Evolutionary conservation across 2,797 vertebrate species (phyloP).

Genomic region (Sarcophilus harrisii): DNA sequence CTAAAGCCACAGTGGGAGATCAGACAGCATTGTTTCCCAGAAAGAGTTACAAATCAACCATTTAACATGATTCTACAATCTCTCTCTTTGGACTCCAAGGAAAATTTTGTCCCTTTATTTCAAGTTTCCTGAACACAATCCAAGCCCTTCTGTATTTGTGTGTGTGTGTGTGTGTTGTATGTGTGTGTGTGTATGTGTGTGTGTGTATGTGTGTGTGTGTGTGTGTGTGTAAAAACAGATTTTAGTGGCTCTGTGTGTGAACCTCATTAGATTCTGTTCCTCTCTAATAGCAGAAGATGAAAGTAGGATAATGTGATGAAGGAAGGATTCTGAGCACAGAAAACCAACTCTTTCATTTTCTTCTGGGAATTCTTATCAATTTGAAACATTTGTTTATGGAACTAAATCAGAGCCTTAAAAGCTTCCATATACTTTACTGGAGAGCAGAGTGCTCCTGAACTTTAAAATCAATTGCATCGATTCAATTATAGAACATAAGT

Average conservation of each 20-base stretch:
- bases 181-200: not conserved
- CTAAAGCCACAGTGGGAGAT: slow-evolving; percentile 58
- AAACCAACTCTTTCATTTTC: slow-evolving; percentile 45
- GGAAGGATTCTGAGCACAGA: slow-evolving; percentile 48
- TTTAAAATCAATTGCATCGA: slow-evolving; percentile 72
- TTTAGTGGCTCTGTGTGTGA: slow-evolving; percentile 8
- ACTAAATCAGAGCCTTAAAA: slow-evolving; percentile 66
- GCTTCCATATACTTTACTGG: slow-evolving; percentile 64
- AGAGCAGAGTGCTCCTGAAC: slow-evolving; percentile 60
- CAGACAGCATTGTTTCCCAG: slow-evolving; percentile 54
- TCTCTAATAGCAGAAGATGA: slow-evolving; percentile 34
- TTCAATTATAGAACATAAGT: slow-evolving; percentile 73
- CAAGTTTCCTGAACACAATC: not conserved
- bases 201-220: not conserved
- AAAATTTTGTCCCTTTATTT: slow-evolving; percentile 43
- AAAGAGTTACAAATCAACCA: slow-evolving; percentile 30
- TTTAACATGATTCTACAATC: not conserved
- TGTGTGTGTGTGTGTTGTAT: not conserved
- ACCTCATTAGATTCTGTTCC: slow-evolving; percentile 40
- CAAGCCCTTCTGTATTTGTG: not conserved
- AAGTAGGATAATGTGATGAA: slow-evolving; percentile 44
- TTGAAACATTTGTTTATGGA: slow-evolving; percentile 70
- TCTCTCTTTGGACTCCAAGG: slow-evolving; percentile 36
- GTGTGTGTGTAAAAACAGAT: not conserved
- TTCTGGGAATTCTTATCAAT: slow-evolving; percentile 72